phyloP scores from a whole-genome alignment of 1,140 invertebrate species.

The Periplaneta americana region DNA sequence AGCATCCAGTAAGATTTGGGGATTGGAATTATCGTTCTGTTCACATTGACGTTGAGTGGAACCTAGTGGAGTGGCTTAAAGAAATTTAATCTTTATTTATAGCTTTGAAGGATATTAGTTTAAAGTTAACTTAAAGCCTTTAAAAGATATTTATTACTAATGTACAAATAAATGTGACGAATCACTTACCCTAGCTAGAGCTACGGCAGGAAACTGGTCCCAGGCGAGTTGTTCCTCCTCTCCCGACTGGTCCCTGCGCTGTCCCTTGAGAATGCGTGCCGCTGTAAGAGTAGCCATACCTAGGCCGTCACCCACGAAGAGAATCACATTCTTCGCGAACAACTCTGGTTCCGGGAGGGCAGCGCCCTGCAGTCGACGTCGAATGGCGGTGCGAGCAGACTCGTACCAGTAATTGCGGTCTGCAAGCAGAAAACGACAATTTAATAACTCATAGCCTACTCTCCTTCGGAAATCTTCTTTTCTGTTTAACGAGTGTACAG shows the following conservation, averaged over 20 bases:
- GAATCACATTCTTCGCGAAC: slow-evolving; percentile 57
- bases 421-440: slow-evolving; percentile 18
- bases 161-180: neutral
- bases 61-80: too few relatives aligned
- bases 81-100: too few relatives aligned
- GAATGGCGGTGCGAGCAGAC: slow-evolving; percentile 17
- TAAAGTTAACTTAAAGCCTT: too few relatives aligned
- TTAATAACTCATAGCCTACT: too few relatives aligned
- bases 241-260: slow-evolving; percentile 43
- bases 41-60: too few relatives aligned
- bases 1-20: too few relatives aligned
- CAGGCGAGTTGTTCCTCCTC: slow-evolving; percentile 61
- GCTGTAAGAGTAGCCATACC: slow-evolving; percentile 70
- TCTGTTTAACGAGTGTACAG: too few relatives aligned
- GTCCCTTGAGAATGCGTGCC: slow-evolving; percentile 58
- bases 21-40: too few relatives aligned
- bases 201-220: slow-evolving; percentile 67
- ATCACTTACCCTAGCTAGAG: slow-evolving; percentile 57
- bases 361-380: neutral
- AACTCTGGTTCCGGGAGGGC: neutral
- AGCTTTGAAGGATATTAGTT: too few relatives aligned
- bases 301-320: slow-evolving; percentile 80
- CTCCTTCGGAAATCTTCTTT: too few relatives aligned
- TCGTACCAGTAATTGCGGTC: slow-evolving; percentile 26
- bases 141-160: too few relatives aligned